Evolutionary conservation across 1,140 invertebrate genomes (phyloP).

Genomic region (Drosophila sp.): DNA sequence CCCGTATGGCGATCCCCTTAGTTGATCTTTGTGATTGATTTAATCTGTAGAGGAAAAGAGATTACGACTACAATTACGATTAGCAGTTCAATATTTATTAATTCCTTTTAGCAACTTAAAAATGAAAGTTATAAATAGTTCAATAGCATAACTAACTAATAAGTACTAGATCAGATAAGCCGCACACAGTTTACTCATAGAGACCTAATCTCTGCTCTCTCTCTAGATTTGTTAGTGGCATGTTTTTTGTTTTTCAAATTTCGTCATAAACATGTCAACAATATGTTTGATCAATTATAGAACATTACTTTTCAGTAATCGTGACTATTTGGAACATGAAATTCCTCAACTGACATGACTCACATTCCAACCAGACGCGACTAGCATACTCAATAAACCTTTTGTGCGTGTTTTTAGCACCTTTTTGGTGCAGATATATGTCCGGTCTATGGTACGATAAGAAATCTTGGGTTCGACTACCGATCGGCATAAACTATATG

Average conservation of each 20-base stretch:
- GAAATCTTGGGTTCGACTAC: slow-evolving; percentile 14
- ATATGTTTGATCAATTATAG: too few species aligned
- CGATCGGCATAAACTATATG: slow-evolving; percentile 5
- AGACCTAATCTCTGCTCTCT: background rate
- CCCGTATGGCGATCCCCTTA: slow-evolving; percentile 18
- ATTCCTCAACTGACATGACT: too few species aligned
- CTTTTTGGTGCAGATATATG: background rate
- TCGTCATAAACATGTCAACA: too few species aligned
- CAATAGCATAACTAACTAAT: slow-evolving; percentile 1
- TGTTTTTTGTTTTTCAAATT: background rate
- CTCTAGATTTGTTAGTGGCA: background rate
- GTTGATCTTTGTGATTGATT: slow-evolving; percentile 34
- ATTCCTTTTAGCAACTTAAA: slow-evolving; percentile 18
- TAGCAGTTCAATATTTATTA: slow-evolving; percentile 19
- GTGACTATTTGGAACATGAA: too few species aligned
- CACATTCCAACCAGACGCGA: background rate
- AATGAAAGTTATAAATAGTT: slow-evolving; percentile 16
- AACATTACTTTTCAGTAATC: too few species aligned
- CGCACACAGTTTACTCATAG: background rate
- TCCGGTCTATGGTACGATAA: slow-evolving; percentile 2
- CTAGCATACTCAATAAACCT: too few species aligned
- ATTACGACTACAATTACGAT: slow-evolving; percentile 40
- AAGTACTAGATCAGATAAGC: slow-evolving; percentile 9
- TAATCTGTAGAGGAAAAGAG: slow-evolving; percentile 33
- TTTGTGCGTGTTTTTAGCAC: too few species aligned